phyloP scores from a whole-genome alignment of 2,113 vertebrate species.

The Larimichthys polyactis region DNA sequence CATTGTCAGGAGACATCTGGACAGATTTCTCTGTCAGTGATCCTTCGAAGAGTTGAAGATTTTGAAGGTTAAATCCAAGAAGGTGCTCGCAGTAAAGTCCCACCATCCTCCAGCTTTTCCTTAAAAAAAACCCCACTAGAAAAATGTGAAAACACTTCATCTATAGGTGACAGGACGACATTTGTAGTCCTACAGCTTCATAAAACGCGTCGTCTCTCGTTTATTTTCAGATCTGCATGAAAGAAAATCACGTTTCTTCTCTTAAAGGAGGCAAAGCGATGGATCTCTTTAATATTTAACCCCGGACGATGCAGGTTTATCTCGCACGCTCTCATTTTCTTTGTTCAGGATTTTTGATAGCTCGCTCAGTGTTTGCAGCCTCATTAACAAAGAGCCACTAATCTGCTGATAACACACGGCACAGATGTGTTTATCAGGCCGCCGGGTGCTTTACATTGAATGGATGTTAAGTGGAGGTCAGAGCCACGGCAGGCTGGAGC shows the following conservation, averaged over 20 bases:
- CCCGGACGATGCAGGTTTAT: conserved; percentile 25
- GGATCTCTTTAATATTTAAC: conserved; percentile 32
- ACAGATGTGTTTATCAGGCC: conserved; percentile 54
- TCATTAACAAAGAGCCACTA: conserved; percentile 54
- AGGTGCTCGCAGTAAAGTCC: not conserved
- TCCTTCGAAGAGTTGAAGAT: conserved; percentile 4
- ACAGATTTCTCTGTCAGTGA: not conserved
- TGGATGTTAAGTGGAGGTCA: conserved; percentile 51
- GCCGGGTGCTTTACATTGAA: conserved; percentile 37
- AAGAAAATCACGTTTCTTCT: not conserved
- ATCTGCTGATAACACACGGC: conserved; percentile 61
- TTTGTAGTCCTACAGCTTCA: not conserved
- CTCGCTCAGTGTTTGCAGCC: conserved; percentile 38
- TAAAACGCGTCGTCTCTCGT: no score
- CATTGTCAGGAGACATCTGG: conserved; percentile 3
- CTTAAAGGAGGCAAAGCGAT: not conserved
- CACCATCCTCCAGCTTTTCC: not conserved
- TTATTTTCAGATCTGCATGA: not conserved
- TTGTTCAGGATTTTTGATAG: conserved; percentile 48
- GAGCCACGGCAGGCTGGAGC: conserved; percentile 3
- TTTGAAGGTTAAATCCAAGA: not conserved
- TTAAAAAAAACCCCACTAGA: not conserved
- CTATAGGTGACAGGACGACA: not conserved
- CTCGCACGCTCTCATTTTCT: conserved; percentile 13
- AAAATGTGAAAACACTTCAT: not conserved